Evolutionary conservation across 2,797 vertebrate species (phyloP).

Genomic region (Allochrocebus solatus): DNA sequence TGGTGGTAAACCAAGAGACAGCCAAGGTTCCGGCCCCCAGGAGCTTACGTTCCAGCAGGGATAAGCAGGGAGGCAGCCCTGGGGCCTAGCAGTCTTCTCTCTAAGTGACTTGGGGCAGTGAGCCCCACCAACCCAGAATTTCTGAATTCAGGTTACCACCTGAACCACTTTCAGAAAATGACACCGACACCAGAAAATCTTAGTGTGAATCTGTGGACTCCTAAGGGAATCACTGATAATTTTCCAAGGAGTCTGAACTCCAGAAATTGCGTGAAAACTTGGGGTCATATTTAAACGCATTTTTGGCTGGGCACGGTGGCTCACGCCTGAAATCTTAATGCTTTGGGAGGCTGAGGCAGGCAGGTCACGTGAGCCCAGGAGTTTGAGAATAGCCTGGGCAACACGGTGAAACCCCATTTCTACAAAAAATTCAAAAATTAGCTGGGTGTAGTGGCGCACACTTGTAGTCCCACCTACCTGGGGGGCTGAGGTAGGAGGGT

Average conservation of each 20-base stretch:
- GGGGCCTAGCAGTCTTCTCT: background rate
- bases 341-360: background rate
- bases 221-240: background rate
- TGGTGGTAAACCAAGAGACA: background rate
- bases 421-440: background rate
- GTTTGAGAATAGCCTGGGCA: background rate
- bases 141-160: background rate
- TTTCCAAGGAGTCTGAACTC: background rate
- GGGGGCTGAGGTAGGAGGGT: no score
- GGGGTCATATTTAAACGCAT: no score
- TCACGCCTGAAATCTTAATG: background rate
- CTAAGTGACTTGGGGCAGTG: background rate
- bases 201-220: background rate
- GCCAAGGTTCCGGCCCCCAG: background rate
- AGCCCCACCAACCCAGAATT: background rate
- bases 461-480: background rate
- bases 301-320: background rate
- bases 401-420: background rate
- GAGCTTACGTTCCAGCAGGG: background rate
- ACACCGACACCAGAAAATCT: background rate
- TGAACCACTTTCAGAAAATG: background rate
- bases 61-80: background rate
- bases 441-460: background rate
- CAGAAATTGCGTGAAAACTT: background rate
- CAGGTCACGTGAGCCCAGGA: background rate